Percentiles rank a stretch among this genome's conserved stretches.
Evolutionary conservation across 2,113 vertebrate genomes (phyloP).

Genomic region (Gymnobelideus leadbeateri): DNA sequence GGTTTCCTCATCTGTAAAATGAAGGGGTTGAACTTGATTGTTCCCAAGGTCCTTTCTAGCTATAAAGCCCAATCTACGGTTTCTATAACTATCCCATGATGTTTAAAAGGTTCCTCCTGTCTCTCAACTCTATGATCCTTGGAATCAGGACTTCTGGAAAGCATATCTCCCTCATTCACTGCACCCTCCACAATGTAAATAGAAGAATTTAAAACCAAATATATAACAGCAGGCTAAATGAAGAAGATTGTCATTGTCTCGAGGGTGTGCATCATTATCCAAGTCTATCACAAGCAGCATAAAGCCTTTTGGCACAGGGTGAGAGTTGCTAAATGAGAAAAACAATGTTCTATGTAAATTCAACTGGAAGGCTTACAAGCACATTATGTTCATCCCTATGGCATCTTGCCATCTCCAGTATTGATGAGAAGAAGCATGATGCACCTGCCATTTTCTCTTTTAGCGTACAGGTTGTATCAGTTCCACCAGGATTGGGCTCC

Average conservation of each 20-base stretch:
- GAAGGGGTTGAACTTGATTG: neutral
- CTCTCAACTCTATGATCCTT: neutral
- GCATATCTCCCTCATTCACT: neutral
- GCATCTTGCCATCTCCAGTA: neutral
- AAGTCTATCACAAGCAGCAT: neutral
- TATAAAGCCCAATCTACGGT: neutral
- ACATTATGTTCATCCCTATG: conserved; percentile 5
- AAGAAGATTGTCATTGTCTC: neutral
- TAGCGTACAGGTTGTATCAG: neutral
- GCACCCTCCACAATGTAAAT: neutral
- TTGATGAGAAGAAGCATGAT: neutral
- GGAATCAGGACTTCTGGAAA: neutral
- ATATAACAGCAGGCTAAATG: neutral
- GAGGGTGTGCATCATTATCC: neutral
- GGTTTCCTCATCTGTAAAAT: neutral
- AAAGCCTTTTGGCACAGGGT: neutral
- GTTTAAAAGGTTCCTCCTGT: neutral
- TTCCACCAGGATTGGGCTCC: neutral
- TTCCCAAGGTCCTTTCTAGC: neutral
- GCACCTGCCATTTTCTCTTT: neutral
- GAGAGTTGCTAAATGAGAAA: conserved; percentile 30
- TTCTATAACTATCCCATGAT: neutral
- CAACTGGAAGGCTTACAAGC: neutral
- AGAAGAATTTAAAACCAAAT: neutral
- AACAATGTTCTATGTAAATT: conserved; percentile 43